These are phyloP conservation scores for Quiscalus mexicanus DNA, from an alignment of 2,113 vertebrate genomes.

Conservation along the genomic window DNA sequence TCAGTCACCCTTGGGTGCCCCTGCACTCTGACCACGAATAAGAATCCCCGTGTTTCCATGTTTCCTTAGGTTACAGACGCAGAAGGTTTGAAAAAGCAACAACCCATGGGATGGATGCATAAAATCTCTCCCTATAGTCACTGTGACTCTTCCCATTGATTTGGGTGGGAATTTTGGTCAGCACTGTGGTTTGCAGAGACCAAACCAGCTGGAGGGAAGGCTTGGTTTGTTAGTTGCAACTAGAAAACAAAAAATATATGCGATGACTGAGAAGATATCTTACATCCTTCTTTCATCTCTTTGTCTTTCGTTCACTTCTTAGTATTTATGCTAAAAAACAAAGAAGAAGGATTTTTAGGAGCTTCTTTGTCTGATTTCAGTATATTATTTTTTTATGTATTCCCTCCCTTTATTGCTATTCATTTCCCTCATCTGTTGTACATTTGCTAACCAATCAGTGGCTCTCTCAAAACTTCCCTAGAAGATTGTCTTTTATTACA, in stretches of 20 bases:
- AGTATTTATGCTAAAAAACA: neutral
- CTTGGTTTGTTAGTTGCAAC: neutral
- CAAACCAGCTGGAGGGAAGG: neutral
- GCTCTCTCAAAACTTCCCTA: conserved; percentile 12
- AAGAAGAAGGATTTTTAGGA: neutral
- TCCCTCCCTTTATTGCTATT: conserved; percentile 1
- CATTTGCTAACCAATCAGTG: conserved; percentile 27
- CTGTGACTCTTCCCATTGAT: neutral
- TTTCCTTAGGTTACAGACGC: neutral
- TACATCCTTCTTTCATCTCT: neutral
- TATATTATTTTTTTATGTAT: neutral
- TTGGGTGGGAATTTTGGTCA: neutral
- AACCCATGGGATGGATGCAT: accelerated
- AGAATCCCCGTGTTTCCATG: neutral
- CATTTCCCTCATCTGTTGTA: conserved; percentile 14
- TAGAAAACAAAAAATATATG: neutral
- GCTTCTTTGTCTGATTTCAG: neutral
- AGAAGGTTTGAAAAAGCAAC: neutral
- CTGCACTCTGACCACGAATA: neutral
- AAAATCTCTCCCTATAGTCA: neutral
- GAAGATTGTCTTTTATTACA: conserved; percentile 43
- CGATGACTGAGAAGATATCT: neutral
- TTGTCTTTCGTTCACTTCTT: neutral
- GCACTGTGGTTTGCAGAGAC: neutral
- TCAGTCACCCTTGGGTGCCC: neutral